Evolutionary conservation across 2,797 vertebrate species (phyloP), one percentile per base, ranked within the genome.

Genomic region (Enteromius trimaculatus): DNA sequence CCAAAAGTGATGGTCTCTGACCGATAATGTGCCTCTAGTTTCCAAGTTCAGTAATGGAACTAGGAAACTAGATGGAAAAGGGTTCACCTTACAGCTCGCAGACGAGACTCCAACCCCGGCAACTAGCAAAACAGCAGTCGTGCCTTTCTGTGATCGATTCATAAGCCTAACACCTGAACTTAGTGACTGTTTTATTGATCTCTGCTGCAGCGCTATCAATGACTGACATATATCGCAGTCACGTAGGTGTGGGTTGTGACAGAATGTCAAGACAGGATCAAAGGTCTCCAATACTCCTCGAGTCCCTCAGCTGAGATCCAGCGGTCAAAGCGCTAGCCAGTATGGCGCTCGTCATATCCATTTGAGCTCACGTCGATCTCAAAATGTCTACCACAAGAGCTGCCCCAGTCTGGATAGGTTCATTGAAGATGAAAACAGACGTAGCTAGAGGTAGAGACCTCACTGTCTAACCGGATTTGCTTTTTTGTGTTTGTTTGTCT

Each of bases 111-210:
- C 44, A 75, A 75, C 14, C 21, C 31, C 16, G 47, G 44, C 21
- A 75, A 53, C 80, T 26, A 49, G 44, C 58, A 82, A 66, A 51
- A 66, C 44, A 21, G 58, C 47, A 66, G 39, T 44, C 1, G 37
- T 5, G 53, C 39, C 37, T 62, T 29, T 81, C 53, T 72, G 80
- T 14, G 60, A 82, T 55, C 71, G 16, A 76, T 76, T 76, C 49
- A 75, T 53, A 37, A 66, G 71, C 47, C 80, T 75, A 21, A 51
- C 80, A 75, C 80, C 80, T 55, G 60, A 82, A 82, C n/a, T 72
- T 29, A 66, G 58, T 53, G 60, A 75, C 80, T 55, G 62, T 66
- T 82, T 66, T 82, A 82, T 66, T 82, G 80, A 82, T 76, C 60
- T 76, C 47, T 37, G 29, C 80, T 39, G 58, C 58, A 81, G 68